Base-by-base conservation (phyloP, 2,797 vertebrate genomes). In the Eurystomus glaucurus region DNA sequence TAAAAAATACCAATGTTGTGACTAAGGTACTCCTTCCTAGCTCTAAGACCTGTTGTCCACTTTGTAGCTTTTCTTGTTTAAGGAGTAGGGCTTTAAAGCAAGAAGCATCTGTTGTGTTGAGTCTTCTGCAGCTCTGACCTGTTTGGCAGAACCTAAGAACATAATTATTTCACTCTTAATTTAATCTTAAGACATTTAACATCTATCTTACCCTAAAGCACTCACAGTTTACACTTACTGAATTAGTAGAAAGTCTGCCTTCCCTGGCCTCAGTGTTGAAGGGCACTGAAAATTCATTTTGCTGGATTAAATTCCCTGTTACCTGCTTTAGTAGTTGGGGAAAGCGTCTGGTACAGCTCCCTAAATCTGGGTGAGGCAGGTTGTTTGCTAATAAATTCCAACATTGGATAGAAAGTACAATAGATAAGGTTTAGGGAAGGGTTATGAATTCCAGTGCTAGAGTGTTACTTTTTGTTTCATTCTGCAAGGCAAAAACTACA, bases 371-470 rank as follows among this genome's bases (percentile, higher is more conserved):
- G 72, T 77, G 85, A 91, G 61, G 69, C 85, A 83, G 77, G 51
- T 96, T 97, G 91, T 90, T 97, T 90, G 93, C 93, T 96, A 88
- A 88, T 92, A 89, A 95, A 81, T 92, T 97, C 79, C 43, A 39
- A 64, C 76, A 87, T 72, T 14, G 8, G 65, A 65, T 82, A 91
- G 62, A 81, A 77, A 85, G 80, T 93, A 85, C 62, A 69, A n/a
- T 18, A 65, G 50, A 90, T 72, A 60, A 79, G 45, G 87, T 85
- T 97, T 96, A 95, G 94, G 81, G 92, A 91, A 75, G 71, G 85
- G 88, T 97, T 97, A 90, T 91, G 86, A 94, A 96, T 96, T 96
- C 89, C 74, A 54, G 31, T 92, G 96, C 85, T 89, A 68, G 88
- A 95, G 54, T 48, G 39, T 97, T 95, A 89, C 76, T 88, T 75